These are phyloP conservation scores for Picus viridis DNA, from an alignment of 2,797 vertebrate genomes.

Conservation along the genomic window DNA sequence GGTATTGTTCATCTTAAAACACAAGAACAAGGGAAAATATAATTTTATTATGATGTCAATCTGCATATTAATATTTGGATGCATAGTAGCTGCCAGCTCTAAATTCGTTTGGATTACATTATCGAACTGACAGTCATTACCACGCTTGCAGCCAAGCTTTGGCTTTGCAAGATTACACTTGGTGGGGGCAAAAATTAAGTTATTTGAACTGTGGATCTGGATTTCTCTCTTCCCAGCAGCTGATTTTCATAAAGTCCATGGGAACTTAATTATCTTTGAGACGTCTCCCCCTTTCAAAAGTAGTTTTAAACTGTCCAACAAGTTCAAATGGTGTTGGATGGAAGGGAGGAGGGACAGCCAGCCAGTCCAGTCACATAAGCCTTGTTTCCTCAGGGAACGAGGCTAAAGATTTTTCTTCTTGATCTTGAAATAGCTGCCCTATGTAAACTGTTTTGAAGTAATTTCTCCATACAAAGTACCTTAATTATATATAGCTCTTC, in stretches of 20 bases:
- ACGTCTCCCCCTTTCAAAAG: slow-evolving; percentile 57
- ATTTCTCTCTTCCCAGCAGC: slow-evolving; percentile 56
- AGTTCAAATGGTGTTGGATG: slow-evolving; percentile 63
- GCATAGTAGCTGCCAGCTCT: neutral
- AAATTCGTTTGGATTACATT: neutral
- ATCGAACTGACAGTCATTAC: neutral
- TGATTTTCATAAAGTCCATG: slow-evolving; percentile 68
- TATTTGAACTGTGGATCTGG: slow-evolving; percentile 45
- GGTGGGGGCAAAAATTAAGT: neutral
- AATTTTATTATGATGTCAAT: neutral
- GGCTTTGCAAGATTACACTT: slow-evolving; percentile 6
- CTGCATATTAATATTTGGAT: slow-evolving; percentile 2
- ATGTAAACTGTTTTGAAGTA: slow-evolving; percentile 67
- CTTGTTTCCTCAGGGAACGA: slow-evolving; percentile 48
- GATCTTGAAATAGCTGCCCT: slow-evolving; percentile 70
- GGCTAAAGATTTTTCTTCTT: slow-evolving; percentile 65
- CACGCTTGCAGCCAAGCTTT: slow-evolving; percentile 9
- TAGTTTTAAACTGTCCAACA: slow-evolving; percentile 47
- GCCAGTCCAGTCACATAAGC: slow-evolving; percentile 55
- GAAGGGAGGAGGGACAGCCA: slow-evolving; percentile 59
- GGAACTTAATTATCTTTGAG: slow-evolving; percentile 69
- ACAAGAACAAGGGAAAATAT: neutral
- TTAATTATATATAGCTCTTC: slow-evolving; percentile 67
- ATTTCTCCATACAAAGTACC: slow-evolving; percentile 69
- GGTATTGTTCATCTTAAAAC: neutral